These are phyloP conservation scores for Leucosticte australis DNA, from an alignment of 2,113 vertebrate species.

Conservation along the genomic window DNA sequence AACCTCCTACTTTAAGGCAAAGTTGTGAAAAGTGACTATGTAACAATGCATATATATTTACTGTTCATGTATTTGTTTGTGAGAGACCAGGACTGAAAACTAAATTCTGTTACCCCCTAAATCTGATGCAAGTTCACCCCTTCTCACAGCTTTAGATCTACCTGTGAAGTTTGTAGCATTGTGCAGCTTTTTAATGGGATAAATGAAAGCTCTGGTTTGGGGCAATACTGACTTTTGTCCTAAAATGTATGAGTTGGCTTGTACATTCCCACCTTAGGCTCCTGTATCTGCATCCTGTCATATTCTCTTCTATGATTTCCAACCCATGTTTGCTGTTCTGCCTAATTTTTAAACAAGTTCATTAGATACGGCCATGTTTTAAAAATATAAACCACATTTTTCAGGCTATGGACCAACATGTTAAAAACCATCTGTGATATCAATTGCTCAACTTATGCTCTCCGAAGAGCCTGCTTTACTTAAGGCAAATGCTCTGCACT, in stretches of 20 bases:
- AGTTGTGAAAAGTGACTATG: not conserved
- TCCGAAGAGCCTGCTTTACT: not conserved
- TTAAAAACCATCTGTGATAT: slow-evolving; percentile 57
- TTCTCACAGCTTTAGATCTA: not conserved
- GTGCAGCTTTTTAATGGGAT: not conserved
- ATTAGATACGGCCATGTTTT: not conserved
- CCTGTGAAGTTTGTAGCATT: not conserved
- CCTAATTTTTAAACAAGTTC: slow-evolving; percentile 35
- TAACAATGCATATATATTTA: not conserved
- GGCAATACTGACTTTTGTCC: not conserved
- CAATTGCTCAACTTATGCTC: slow-evolving; percentile 41
- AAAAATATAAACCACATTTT: slow-evolving; percentile 49
- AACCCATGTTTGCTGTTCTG: not conserved
- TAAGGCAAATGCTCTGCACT: not conserved
- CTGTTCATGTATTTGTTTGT: not conserved
- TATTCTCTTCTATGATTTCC: not conserved
- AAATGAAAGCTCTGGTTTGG: not conserved
- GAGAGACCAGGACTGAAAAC: not conserved
- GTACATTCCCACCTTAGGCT: not conserved
- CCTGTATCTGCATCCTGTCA: not conserved
- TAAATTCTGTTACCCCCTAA: not conserved
- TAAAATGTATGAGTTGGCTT: not conserved
- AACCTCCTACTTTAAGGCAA: not conserved
- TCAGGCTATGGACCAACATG: slow-evolving; percentile 50
- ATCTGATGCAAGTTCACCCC: not conserved